phyloP scores from a whole-genome alignment of 2,797 vertebrate species.

The Telmatherina bonti region DNA sequence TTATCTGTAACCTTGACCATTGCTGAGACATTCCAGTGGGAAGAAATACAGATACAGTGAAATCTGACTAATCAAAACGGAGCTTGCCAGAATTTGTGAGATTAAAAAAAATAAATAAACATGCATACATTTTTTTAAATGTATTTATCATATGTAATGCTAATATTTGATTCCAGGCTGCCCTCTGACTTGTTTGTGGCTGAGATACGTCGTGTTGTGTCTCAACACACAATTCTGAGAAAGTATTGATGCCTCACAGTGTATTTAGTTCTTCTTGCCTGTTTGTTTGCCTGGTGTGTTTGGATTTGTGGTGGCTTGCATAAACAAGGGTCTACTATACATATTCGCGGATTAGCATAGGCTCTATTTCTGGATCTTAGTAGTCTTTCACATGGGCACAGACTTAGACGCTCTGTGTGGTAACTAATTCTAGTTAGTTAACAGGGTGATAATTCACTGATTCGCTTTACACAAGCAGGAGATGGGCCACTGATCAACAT shows the following conservation, averaged over 20 bases:
- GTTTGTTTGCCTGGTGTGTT: slow-evolving; percentile 68
- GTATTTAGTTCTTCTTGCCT: slow-evolving; percentile 50
- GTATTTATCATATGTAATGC: slow-evolving; percentile 58
- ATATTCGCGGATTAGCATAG: slow-evolving; percentile 71
- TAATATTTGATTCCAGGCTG: slow-evolving; percentile 42
- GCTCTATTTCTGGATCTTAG: slow-evolving; percentile 65
- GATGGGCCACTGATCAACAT: slow-evolving; percentile 13
- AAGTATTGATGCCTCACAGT: slow-evolving; percentile 57
- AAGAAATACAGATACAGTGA: slow-evolving; percentile 74
- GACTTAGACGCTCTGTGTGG: slow-evolving; percentile 59
- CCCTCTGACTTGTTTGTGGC: slow-evolving; percentile 29
- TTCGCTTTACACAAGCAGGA: slow-evolving; percentile 17
- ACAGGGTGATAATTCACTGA: slow-evolving; percentile 57
- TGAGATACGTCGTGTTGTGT: slow-evolving; percentile 48
- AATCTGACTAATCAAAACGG: slow-evolving; percentile 77
- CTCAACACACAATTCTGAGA: slow-evolving; percentile 39
- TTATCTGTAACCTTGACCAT: slow-evolving; percentile 82
- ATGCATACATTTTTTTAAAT: slow-evolving; percentile 49
- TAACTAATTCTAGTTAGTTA: slow-evolving; percentile 61
- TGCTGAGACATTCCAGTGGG: slow-evolving; percentile 69
- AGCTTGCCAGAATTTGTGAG: slow-evolving; percentile 70
- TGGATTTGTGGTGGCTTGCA: slow-evolving; percentile 62
- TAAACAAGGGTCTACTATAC: slow-evolving; percentile 72
- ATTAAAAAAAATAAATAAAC: slow-evolving; percentile 46
- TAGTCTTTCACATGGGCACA: slow-evolving; percentile 56